Base-by-base conservation (phyloP, 1,140 invertebrate genomes). In the Andrena cerasifolii region DNA sequence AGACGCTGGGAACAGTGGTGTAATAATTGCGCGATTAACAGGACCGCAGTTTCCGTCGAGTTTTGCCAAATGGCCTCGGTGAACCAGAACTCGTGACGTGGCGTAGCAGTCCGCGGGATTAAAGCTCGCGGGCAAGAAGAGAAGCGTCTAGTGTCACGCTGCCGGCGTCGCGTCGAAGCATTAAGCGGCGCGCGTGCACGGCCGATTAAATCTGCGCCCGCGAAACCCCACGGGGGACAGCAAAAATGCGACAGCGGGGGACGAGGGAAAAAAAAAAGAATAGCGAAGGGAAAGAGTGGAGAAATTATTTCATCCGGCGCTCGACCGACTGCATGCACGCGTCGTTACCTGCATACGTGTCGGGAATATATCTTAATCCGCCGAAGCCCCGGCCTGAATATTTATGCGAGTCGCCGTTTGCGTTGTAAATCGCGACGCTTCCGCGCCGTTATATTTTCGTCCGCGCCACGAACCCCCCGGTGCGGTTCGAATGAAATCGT, bases 331-430 rank as follows among this genome's bases (percentile, higher is more conserved):
- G 49, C 72, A 56, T 56, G 72, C 62, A 67, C 62, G 72, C 62
- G 62, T 67, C 72, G 72, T 75, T 75, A 75, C 72, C 72, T 45
- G 72, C 72, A 75, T 75, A 75, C 72, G 72, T 75, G 72, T 66
- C 72, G 72, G 10, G 72, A 75, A 75, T 75, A 75, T 67, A 75
- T 75, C 72, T 75, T 75, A 75, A 75, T 75, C 72, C 72, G 72
- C 10, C 65, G 72, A 66, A 47, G 72, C 49, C 16, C 26, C 72
- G 36, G 47, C 26, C 62, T 75, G 72, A 75, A 75, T 75, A 75
- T 75, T 56, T 75, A 75, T 75, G 62, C 72, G 49, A 66, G 36
- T n/a, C 40, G 26, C 51, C 62, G 72, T 56, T 66, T 24, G 51
- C 62, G 62, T 75, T 75, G 36, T 75, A 75, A 75, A 75, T 67